Conservation (phyloP, 2,797 vertebrate species). For the Acanthornis magna region DNA sequence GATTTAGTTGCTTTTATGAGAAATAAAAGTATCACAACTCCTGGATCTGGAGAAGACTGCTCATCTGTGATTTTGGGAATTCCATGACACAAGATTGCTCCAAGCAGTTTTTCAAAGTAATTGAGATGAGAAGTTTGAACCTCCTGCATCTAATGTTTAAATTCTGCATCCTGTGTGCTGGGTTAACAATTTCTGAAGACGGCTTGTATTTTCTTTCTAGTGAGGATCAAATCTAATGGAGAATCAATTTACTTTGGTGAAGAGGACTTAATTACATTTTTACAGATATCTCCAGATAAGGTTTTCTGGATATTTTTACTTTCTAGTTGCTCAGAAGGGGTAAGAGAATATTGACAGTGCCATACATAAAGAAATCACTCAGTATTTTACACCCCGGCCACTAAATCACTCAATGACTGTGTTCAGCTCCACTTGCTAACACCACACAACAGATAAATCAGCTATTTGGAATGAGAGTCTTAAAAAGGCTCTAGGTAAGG, state of each 20-base stretch:
- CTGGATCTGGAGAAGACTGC: background rate
- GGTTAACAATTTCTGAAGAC: background rate
- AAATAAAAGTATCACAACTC: background rate
- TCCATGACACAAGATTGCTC: background rate
- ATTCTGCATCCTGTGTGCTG: background rate
- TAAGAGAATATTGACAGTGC: background rate
- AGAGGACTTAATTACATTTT: background rate
- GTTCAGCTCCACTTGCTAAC: background rate
- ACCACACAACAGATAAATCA: background rate
- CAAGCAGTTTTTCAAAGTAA: background rate
- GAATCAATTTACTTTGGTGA: background rate
- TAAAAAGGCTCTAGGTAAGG: background rate
- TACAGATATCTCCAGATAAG: background rate
- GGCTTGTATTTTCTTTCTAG: background rate
- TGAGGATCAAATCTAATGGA: background rate
- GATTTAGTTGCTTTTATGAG: background rate
- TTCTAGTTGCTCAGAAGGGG: background rate
- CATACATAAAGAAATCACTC: background rate
- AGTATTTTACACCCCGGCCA: background rate
- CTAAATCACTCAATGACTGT: background rate
- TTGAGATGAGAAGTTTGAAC: background rate
- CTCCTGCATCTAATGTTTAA: background rate
- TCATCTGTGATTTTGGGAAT: background rate
- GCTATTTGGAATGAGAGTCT: background rate
- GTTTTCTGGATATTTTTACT: background rate